Percentiles rank a stretch among this genome's conserved stretches.
phyloP scores from a whole-genome alignment of 2,888 invertebrate genomes.

The Molorchus minor region DNA sequence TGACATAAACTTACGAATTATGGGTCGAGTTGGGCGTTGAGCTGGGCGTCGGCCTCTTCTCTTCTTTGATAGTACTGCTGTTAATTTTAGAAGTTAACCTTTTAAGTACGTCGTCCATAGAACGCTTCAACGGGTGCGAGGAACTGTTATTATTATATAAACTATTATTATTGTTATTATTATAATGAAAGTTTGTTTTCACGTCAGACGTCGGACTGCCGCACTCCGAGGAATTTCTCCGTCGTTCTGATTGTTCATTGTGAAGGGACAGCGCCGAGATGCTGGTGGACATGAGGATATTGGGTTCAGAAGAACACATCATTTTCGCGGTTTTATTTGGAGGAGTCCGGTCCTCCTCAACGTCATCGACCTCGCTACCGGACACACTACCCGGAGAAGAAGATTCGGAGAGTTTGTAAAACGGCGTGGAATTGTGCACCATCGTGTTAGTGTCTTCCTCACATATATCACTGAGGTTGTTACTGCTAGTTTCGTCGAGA shows the following conservation, averaged over 20 bases:
- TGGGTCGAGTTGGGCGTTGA: slow-evolving; percentile 68
- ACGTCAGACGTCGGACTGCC: slow-evolving; percentile 76
- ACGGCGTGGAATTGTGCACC: slow-evolving; percentile 55
- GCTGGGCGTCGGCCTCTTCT: slow-evolving; percentile 76
- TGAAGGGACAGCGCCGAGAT: slow-evolving; percentile 65
- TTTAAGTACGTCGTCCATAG: slow-evolving; percentile 92
- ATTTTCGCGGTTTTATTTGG: slow-evolving; percentile 62
- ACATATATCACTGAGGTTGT: slow-evolving; percentile 69
- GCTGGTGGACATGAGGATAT: slow-evolving; percentile 54
- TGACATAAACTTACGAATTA: slow-evolving; percentile 58
- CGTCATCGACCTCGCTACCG: slow-evolving; percentile 62
- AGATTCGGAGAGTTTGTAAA: slow-evolving; percentile 60
- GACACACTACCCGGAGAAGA: slow-evolving; percentile 61
- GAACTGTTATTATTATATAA: slow-evolving; percentile 71
- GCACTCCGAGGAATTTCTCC: slow-evolving; percentile 73
- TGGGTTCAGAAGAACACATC: slow-evolving; percentile 50
- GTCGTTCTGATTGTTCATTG: slow-evolving; percentile 64
- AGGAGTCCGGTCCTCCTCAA: slow-evolving; percentile 61
- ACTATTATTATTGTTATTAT: slow-evolving; percentile 69
- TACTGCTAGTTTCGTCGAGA: slow-evolving; percentile 68
- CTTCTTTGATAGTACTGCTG: slow-evolving; percentile 77
- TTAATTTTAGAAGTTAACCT: slow-evolving; percentile 86
- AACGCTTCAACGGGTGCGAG: slow-evolving; percentile 74
- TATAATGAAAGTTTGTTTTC: slow-evolving; percentile 69
- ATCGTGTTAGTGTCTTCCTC: slow-evolving; percentile 65